Conservation (phyloP, 2,888 invertebrate species). For the Apamea monoglypha region DNA sequence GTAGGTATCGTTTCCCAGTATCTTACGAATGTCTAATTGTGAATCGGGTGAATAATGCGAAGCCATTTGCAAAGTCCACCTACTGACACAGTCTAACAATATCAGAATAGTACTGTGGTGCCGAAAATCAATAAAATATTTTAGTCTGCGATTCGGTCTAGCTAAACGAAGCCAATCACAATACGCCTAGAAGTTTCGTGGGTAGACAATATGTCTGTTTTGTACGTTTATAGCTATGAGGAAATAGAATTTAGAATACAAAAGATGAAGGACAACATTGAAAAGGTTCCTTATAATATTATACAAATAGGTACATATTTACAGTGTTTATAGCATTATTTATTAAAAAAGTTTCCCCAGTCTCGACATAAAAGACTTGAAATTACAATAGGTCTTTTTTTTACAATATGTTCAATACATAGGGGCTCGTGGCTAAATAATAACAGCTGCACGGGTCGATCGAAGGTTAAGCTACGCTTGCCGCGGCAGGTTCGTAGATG, state of each 20-base stretch:
- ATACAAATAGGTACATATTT: neutral
- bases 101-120: neutral
- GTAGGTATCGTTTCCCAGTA: constrained; percentile 22
- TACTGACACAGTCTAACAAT: neutral
- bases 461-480: neutral
- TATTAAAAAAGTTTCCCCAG: neutral
- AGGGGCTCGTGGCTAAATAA: neutral
- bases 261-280: constrained; percentile 36
- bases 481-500: neutral
- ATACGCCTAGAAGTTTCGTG: constrained; percentile 17
- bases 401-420: neutral
- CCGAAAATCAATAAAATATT: constrained; percentile 42
- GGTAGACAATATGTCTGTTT: constrained; percentile 34
- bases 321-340: neutral
- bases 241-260: constrained; percentile 44
- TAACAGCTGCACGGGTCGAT: neutral
- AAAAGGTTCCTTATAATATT: neutral
- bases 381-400: neutral
- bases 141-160: constrained; percentile 16
- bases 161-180: constrained; percentile 24
- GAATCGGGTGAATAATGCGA: constrained; percentile 22
- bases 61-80: constrained; percentile 13
- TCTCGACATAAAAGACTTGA: neutral
- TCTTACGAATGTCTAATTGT: constrained; percentile 5
- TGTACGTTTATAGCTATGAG: constrained; percentile 20